Base-by-base conservation (phyloP, 2,113 vertebrate genomes). In the Barnardius zonarius region DNA sequence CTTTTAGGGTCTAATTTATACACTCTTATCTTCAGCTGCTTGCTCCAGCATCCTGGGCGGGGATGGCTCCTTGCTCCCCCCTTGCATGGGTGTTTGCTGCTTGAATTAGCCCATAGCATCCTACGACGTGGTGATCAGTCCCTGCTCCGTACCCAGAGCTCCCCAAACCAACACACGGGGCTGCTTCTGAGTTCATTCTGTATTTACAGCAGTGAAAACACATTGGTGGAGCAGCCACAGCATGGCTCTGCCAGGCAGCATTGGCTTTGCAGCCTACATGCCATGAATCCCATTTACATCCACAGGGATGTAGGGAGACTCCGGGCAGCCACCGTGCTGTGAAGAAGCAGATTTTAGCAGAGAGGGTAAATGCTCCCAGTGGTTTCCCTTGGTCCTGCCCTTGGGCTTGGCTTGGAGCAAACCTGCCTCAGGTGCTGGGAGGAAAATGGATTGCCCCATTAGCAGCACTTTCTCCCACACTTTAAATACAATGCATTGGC, bases 121-220 rank as follows among this genome's bases (percentile, higher is more conserved):
- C 46, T 13, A 30, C 55, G 20, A 3, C 0, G 1, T 0, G 5
- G n/a, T 2, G 35, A 23, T 22, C 1, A 0, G 12, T 5, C 9
- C 66, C 68, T 9, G 17, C 18, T 84, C 41, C 69, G 18, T 15
- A 2, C 27, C 30, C 43, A 7, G 78, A 46, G 8, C 14, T 17
- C 37, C 74, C 33, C 5, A 41, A 62, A 8, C 4, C 22, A 3
- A 11, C 18, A 5, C 1, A 0, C 1, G 3, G 17, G 17, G 49
- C 18, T 48, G 3, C 17, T 66, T 28, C 49, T 0, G 3, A 3
- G 14, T 46, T 61, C 1, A 0, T 43, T 55, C 37, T 18, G 31
- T 25, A 3, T 31, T 55, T 28, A 16, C n/a, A 74, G 66, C 20
- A 4, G 27, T 0, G 4, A 5, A 31, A 15, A 64, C 31, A 1